Evolutionary conservation across 2,113 vertebrate species (phyloP).

Genomic region (Rattus rattus): DNA sequence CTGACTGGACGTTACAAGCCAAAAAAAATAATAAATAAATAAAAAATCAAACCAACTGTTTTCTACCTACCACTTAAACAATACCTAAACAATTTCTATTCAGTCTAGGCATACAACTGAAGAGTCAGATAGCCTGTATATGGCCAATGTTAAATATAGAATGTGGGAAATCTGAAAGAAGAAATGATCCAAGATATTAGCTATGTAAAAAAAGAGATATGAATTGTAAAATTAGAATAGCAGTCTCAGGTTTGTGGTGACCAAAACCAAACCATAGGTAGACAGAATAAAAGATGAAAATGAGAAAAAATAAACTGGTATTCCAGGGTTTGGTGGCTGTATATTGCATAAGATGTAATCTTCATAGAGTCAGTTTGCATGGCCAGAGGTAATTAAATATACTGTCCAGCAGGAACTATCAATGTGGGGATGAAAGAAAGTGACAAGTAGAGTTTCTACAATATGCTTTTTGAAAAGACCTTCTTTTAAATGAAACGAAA

Average conservation of each 20-base stretch:
- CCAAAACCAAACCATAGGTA: background rate
- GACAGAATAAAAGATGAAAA: background rate
- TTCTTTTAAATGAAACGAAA: background rate
- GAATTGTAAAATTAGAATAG: background rate
- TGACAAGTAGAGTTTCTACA: background rate
- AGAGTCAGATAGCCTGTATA: background rate
- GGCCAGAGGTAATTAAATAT: background rate
- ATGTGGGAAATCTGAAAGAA: background rate
- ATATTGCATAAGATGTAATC: background rate
- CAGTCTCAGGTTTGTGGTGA: background rate
- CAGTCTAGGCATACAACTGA: background rate
- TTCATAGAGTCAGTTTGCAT: background rate
- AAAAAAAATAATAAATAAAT: background rate
- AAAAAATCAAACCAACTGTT: background rate
- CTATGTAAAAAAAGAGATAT: background rate
- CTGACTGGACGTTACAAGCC: background rate
- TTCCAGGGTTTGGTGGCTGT: background rate
- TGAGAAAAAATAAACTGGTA: background rate
- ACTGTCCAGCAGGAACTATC: too few relatives aligned
- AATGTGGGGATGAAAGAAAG: background rate
- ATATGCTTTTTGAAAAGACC: background rate
- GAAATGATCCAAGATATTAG: background rate
- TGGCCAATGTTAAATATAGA: background rate
- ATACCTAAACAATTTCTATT: background rate
- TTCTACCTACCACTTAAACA: background rate